Evolutionary conservation across 2,888 invertebrate genomes (phyloP), one percentile per base, ranked within the genome.

Genomic region (Macaria liturata): DNA sequence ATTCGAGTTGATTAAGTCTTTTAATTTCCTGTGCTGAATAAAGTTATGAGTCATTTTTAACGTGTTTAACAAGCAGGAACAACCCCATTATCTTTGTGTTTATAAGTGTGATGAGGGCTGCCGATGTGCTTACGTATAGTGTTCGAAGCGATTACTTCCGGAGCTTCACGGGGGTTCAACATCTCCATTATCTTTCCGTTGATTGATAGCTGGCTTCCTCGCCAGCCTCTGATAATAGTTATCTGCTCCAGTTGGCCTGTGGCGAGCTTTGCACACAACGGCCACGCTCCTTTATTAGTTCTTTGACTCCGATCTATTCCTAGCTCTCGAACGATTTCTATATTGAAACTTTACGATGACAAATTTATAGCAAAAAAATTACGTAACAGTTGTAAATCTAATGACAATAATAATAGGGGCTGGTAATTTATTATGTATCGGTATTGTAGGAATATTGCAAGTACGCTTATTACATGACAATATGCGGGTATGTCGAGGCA

Each of bases 181-280:
- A 81, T 84, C 81, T 81, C 81, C 72, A 84, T 88, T 87, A 88
- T 87, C 82, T 80, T 70, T 66, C 71, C 67, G 77, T 80, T 88
- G 88, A 89, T 89, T 88, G 88, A 90, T 88, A 85, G 83, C 80
- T 71, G 73, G 80, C 86, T 83, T 89, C 88, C 86, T 86, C 74
- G 66, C 70, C 66, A 69, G 67, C 69, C 65, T 69, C 71, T 76
- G 74, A 78, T 80, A 78, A 78, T 78, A 78, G 74, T 75, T 78
- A 74, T 77, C 71, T 77, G 81, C 72, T 76, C 81, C 81, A 78
- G 70, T 80, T 77, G 76, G 72, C 78, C 76, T 77, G 67, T 70
- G 61, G 47, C 49, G 54, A 48, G 49, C 49, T 50, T 51, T 58
- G 43, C 48, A 47, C 50, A 45, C 31, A 8, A 9, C 46, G 31